phyloP scores from a whole-genome alignment of 2,113 vertebrate genomes.

The Mormyrus lacerda region DNA sequence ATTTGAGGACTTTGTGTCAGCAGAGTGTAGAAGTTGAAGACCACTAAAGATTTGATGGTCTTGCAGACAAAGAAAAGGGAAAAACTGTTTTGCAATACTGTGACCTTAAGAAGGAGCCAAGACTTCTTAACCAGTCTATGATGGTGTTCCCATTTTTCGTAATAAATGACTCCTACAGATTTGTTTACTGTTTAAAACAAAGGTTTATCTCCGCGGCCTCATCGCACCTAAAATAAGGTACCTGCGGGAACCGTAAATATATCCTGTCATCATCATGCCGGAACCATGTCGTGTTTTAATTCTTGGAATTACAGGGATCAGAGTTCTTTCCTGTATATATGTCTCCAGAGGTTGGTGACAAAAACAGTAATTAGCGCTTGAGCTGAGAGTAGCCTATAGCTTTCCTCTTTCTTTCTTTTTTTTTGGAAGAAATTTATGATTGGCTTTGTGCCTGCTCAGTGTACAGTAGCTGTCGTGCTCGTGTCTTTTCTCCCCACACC shows the following conservation, averaged over 20 bases:
- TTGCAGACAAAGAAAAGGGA: background rate
- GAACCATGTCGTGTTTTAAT: slow-evolving; percentile 6
- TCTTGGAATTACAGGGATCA: slow-evolving; percentile 6
- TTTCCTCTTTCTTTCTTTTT: slow-evolving; percentile 22
- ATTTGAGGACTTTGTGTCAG: background rate
- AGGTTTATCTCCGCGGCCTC: background rate
- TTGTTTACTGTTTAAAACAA: background rate
- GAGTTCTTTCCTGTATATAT: background rate
- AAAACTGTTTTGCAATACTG: background rate
- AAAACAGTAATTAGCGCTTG: slow-evolving; percentile 14
- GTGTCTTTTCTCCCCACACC: background rate
- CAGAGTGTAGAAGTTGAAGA: background rate
- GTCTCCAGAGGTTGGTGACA: background rate
- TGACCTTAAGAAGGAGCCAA: background rate
- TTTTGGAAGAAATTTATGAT: slow-evolving; percentile 2
- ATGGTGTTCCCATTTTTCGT: background rate
- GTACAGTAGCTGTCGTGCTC: background rate
- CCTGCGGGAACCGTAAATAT: background rate
- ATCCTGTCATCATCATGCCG: slow-evolving; percentile 8
- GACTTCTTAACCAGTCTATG: background rate
- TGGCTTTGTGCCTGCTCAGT: background rate
- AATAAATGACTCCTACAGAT: background rate
- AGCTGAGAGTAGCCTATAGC: background rate
- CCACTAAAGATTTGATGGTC: background rate
- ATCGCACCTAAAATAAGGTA: background rate